Conservation (phyloP, 2,113 vertebrate species). For the Gopherus evgoodei region DNA sequence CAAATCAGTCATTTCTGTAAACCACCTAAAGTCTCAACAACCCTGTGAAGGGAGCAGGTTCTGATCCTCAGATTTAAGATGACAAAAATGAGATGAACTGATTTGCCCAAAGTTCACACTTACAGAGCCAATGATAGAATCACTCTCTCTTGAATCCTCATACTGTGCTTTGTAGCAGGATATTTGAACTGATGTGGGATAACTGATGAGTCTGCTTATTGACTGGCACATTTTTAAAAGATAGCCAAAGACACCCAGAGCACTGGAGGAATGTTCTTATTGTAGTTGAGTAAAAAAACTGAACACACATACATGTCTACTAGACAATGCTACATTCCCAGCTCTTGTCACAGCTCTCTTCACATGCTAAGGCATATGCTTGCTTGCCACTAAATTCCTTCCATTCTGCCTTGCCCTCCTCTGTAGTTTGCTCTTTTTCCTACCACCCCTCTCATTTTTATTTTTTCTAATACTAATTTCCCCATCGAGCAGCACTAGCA, state of each 20-base stretch:
- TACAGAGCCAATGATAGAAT: constrained; percentile 39
- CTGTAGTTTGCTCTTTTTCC: background rate
- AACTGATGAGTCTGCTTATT: background rate
- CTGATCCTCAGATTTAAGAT: background rate
- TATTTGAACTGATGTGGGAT: constrained; percentile 16
- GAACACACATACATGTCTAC: constrained; percentile 32
- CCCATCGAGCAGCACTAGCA: background rate
- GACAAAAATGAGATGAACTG: background rate
- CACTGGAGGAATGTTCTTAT: background rate
- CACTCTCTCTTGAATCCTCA: constrained; percentile 49
- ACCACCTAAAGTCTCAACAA: background rate
- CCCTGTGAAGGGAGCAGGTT: background rate
- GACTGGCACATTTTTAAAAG: background rate
- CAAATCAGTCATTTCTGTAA: background rate
- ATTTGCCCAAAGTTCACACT: background rate
- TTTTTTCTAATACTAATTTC: background rate
- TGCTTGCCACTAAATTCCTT: constrained; percentile 41
- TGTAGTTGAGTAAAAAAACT: background rate
- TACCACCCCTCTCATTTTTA: too few species aligned
- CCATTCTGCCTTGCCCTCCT: constrained; percentile 42
- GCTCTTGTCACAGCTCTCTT: constrained; percentile 47
- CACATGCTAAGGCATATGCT: constrained; percentile 46
- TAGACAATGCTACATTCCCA: constrained; percentile 32
- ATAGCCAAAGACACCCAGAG: background rate
- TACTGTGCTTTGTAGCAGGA: constrained; percentile 45